Base-by-base conservation (phyloP, 2,888 invertebrate genomes). In the Conchocele bisecta region DNA sequence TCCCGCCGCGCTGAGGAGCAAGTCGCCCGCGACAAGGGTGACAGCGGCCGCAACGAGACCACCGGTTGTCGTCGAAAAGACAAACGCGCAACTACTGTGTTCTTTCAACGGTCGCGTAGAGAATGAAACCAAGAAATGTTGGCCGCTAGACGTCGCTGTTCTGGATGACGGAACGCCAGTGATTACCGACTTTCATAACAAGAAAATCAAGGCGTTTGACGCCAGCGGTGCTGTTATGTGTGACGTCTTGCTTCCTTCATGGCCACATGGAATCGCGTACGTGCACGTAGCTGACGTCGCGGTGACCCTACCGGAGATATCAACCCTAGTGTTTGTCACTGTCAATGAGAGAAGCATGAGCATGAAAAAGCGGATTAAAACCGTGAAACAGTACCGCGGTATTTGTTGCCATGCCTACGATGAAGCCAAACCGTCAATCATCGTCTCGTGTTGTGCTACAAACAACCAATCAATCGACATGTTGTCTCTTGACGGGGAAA, bases 141-240 rank as follows among this genome's bases (percentile, higher is more conserved):
- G 83, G 83, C 83, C 83, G 1, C 67, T 83, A 11, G 83, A 83
- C 42, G 81, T 83, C 6, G 76, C 83, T 22, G 81, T 83, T 24
- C 60, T 83, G 7, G 81, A 81, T 57, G 83, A 83, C 44, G 83
- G 83, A 0, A 83, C 83, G 9, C 83, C 83, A 0, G 81, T 83
- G 0, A 79, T 83, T 26, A 83, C 83, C 13, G 83, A 83, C 60
- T 83, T 83, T 51, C 83, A 83, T 44, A 83, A 83, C 50, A 83
- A 83, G 51, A 83, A 83, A 53, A 75, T 83, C 17, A 83, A 83
- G 59, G 83, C 83, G 3, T 83, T 83, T 67, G 81, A 81, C 57
- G 81, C 81, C 1, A 72, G 72, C 0, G 83, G 83, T n/a, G 51
- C 61, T 28, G 81, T 81, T 4, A 78, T 83, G 75, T 78, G 79